These are phyloP conservation scores for Alloplasta piceator DNA, from an alignment of 2,888 invertebrate genomes.

Conservation along the genomic window DNA sequence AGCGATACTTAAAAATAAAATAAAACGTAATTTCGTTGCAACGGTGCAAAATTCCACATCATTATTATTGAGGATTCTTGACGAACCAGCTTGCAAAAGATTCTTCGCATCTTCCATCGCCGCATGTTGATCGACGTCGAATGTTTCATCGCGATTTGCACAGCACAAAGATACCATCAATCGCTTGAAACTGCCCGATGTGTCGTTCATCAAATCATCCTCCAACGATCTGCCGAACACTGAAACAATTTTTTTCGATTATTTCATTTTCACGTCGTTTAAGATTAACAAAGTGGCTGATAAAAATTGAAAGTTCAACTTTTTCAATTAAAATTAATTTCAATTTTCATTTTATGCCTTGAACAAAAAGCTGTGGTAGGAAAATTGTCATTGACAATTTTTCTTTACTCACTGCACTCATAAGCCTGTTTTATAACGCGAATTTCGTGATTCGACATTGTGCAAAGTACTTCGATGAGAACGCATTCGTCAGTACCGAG, in stretches of 20 bases:
- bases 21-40: too few species aligned
- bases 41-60: too few species aligned
- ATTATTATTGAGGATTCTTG: too few species aligned
- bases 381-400: neutral
- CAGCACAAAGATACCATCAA: constrained; percentile 93
- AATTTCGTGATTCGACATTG: constrained; percentile 85
- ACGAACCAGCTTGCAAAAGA: constrained; percentile 89
- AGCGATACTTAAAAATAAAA: too few species aligned
- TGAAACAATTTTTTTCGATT: constrained; percentile 82
- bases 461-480: constrained; percentile 86
- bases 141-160: constrained; percentile 92
- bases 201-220: constrained; percentile 93
- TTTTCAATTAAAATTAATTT: neutral
- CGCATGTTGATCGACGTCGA: constrained; percentile 87
- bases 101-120: constrained; percentile 93
- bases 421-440: constrained; percentile 84
- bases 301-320: neutral
- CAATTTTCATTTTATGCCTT: neutral
- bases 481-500: constrained; percentile 85
- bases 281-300: too few species aligned
- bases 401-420: constrained; percentile 81
- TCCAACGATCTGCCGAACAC: constrained; percentile 93
- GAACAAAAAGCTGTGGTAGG: neutral
- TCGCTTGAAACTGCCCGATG: constrained; percentile 95
- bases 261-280: neutral